Base-by-base conservation (phyloP, 2,888 invertebrate species). In the Agrochola litura region DNA sequence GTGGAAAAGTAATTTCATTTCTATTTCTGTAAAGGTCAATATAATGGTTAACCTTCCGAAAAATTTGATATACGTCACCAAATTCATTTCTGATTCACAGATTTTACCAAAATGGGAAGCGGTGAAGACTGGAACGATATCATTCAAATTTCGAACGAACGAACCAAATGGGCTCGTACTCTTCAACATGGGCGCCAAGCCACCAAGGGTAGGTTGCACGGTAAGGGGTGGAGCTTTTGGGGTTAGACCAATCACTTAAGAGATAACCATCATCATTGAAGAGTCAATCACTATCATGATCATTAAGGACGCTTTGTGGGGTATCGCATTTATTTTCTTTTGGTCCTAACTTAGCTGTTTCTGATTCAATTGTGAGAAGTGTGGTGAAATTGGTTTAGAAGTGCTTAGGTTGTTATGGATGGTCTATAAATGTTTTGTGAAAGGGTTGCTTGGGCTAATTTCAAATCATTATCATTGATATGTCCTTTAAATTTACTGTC, bases 131-230 rank as follows among this genome's bases (percentile, higher is more conserved):
- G 99, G 99, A 81, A 98, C 98, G 49, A 98, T 99, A 91, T 98
- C 99, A 64, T 99, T 99, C 96, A 99, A 99, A 96, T 99, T 99
- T 92, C 98, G 99, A 82, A 99, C 99, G 66, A 99, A 98, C 93
- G 99, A 99, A 94, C 98, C 99, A 12, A 99, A 99, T 92, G 99
- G 99, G 43, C 97, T 99, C 86, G 98, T 99, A 75, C 97, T 99
- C 92, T 98, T 99, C 97, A 99, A 99, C 94, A 98, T 98, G 91
- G 99, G 99, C 91, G 97, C 98, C 77, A 97, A 98, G 91, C 98
- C 98, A 91, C 98, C 98, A 88, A 97, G 98, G 96, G 98, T 98
- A 95, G 98, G 97, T 97, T 97, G 97, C 96, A 97, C 97, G 97
- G 97, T 97, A 97, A 97, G 97, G 96, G 96, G 96, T 96, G 96